Evolutionary conservation across 2,888 invertebrate genomes (phyloP).

Genomic region (Amblyteles armatorius): DNA sequence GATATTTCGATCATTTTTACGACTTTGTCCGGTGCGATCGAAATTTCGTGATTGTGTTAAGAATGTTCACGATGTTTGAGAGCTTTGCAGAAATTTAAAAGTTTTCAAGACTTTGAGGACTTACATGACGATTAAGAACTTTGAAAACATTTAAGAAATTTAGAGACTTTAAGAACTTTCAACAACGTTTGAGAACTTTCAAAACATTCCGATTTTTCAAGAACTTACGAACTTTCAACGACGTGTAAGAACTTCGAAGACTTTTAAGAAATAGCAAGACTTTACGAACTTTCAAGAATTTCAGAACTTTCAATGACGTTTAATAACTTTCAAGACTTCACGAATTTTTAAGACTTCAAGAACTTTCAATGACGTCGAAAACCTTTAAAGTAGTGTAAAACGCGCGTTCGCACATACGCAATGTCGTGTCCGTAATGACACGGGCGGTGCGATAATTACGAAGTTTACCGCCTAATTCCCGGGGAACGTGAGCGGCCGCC

Average conservation of each 20-base stretch:
- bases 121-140: neutral
- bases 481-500: slow-evolving; percentile 21
- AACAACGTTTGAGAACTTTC: neutral
- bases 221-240: neutral
- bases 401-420: neutral
- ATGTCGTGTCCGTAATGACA: slow-evolving; percentile 13
- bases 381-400: neutral
- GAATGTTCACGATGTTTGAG: too few species aligned
- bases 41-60: too few species aligned
- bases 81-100: neutral
- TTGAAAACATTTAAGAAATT: neutral
- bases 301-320: neutral
- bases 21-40: too few species aligned
- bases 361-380: too few species aligned
- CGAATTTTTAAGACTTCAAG: too few species aligned
- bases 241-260: neutral
- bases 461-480: slow-evolving; percentile 43
- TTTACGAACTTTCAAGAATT: neutral
- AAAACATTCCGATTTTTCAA: neutral
- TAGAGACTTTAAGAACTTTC: neutral
- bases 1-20: neutral
- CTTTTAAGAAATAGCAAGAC: too few species aligned
- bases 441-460: slow-evolving; percentile 39
- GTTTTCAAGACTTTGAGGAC: neutral
- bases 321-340: too few species aligned